Evolutionary conservation across 2,113 vertebrate species (phyloP), one percentile per base, ranked within the genome.

Genomic region (Cinclus cinclus): DNA sequence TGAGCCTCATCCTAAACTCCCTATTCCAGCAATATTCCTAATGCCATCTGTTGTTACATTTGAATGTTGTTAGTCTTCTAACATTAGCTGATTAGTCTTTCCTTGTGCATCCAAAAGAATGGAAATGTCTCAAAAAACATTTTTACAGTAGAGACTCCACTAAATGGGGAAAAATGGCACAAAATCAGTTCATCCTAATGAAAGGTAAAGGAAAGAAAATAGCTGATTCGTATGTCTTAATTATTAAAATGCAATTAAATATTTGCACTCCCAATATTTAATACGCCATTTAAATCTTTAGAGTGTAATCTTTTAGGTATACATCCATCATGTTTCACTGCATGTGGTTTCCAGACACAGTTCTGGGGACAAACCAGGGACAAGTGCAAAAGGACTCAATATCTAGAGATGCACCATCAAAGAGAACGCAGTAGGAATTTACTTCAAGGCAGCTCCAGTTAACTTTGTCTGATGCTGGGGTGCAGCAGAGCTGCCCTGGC

Each of bases 31-130:
- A 81, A 23, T 30, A 83, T 77, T 94, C 85, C 73, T 86, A 74
- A 90, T 77, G 79, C 92, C 90, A 94, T 94, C 92, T 96, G 92
- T 88, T 95, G 74, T 80, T 93, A 78, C 50, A 55, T 85, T 85
- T 91, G 33, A 64, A 80, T 37, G 70, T 46, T 91, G 12, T 63
- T 77, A 76, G 74, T 83, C 81, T 87, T 89, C 84, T 92, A 89
- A 85, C 84, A 74, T 74, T 67, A 88, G 84, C 79, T 90, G 84
- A 83, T 89, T 83, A 93, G 87, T 80, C 90, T 93, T 93, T 95
- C 79, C 90, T 63, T 76, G 39, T 81, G 62, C 74, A 55, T 78
- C 60, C 41, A 60, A 92, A 95, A 94, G 86, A 95, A 90, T 83
- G 55, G 87, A 94, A 90, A 80, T 23, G 20, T 31, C 89, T 92